Conservation (phyloP, 1,140 invertebrate species). For the Holotrichia oblita region DNA sequence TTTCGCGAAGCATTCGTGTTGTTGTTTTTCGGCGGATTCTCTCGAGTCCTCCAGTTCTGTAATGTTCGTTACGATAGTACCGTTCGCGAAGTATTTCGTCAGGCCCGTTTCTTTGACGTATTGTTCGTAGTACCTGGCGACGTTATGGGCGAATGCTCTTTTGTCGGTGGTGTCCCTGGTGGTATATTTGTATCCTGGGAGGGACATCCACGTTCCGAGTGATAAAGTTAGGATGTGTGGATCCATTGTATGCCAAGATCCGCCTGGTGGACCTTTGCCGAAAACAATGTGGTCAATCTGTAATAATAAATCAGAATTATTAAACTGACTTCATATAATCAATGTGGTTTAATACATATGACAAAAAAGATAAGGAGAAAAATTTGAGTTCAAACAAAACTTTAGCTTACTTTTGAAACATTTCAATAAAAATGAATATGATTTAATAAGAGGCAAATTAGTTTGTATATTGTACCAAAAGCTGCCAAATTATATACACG, state of each 20-base stretch:
- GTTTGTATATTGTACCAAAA: no score
- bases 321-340: not conserved
- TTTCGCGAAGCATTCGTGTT: conserved; percentile 50
- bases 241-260: conserved; percentile 88
- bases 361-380: no score
- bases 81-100: conserved; percentile 70
- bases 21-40: conserved; percentile 45
- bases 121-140: conserved; percentile 83
- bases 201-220: conserved; percentile 88
- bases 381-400: no score
- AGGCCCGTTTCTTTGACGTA: conserved; percentile 75
- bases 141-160: conserved; percentile 74
- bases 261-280: conserved; percentile 82
- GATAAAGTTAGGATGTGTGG: conserved; percentile 83
- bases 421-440: no score
- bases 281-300: conserved; percentile 83
- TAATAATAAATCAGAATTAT: conserved; percentile 43
- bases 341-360: no score
- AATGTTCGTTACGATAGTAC: conserved; percentile 70
- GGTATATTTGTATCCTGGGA: conserved; percentile 66
- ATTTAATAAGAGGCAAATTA: no score
- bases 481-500: no score
- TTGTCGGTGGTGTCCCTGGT: conserved; percentile 58
- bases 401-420: no score
- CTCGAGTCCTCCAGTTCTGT: conserved; percentile 45